Percentiles rank a stretch among this genome's conserved stretches.
Evolutionary conservation across 1,140 invertebrate genomes (phyloP).

Genomic region (Magallana angulata): DNA sequence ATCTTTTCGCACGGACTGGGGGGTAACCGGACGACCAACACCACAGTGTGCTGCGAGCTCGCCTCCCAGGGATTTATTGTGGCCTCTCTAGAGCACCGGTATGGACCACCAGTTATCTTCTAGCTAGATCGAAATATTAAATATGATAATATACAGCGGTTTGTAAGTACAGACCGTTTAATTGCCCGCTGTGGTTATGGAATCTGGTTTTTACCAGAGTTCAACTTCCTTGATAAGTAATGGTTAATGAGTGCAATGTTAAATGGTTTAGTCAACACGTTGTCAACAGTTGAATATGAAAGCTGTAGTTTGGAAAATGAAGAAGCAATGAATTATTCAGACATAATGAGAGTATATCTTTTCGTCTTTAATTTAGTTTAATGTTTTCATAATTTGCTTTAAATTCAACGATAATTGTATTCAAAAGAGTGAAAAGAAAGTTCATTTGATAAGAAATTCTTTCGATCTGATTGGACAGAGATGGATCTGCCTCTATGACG

Average conservation of each 20-base stretch:
- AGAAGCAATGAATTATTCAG: too few species aligned
- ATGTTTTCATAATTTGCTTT: too few species aligned
- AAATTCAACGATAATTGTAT: too few species aligned
- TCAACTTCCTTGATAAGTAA: not conserved
- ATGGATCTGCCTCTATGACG: conserved; percentile 82
- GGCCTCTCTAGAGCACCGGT: conserved; percentile 85
- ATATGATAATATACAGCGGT: not conserved
- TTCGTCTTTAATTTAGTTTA: too few species aligned
- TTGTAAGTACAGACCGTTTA: not conserved
- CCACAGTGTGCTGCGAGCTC: conserved; percentile 83
- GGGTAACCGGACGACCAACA: conserved; percentile 84
- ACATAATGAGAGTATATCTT: too few species aligned
- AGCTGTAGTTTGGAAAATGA: too few species aligned
- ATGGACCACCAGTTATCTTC: conserved; percentile 36
- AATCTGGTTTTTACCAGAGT: not conserved
- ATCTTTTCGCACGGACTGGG: conserved; percentile 86
- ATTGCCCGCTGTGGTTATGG: not conserved
- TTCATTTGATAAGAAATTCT: too few species aligned
- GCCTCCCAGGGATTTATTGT: conserved; percentile 86
- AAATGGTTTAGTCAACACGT: not conserved
- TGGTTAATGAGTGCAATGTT: not conserved
- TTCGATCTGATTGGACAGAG: conserved; percentile 74
- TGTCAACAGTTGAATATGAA: not conserved
- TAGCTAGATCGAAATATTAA: not conserved
- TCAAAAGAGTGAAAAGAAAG: too few species aligned